Evolutionary conservation across 2,113 vertebrate genomes (phyloP).

Genomic region (Dissostichus mawsoni): DNA sequence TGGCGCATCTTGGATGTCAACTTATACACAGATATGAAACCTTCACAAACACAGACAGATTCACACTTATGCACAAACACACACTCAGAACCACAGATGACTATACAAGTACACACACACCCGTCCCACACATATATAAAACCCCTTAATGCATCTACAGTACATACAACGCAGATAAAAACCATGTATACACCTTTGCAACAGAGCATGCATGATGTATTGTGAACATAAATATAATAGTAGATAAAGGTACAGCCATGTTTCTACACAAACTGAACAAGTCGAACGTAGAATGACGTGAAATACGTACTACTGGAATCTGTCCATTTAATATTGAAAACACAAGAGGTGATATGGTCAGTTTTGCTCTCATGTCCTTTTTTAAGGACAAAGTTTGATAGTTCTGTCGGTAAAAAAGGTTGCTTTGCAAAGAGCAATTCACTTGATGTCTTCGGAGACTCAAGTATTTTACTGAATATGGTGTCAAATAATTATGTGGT

Average conservation of each 20-base stretch:
- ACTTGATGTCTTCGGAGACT: background rate
- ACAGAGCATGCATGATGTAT: background rate
- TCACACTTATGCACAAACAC: background rate
- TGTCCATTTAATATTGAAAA: background rate
- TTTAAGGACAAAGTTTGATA: background rate
- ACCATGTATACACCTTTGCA: background rate
- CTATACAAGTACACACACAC: background rate
- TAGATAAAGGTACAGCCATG: background rate
- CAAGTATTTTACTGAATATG: background rate
- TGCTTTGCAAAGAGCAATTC: background rate
- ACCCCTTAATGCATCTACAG: background rate
- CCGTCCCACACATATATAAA: background rate
- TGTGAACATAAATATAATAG: background rate
- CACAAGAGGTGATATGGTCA: background rate
- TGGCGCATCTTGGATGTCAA: slow-evolving; percentile 12
- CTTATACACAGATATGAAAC: slow-evolving; percentile 4
- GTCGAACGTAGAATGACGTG: too few relatives aligned
- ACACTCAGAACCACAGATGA: background rate
- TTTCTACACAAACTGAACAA: background rate
- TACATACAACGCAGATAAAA: background rate
- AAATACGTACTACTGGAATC: background rate
- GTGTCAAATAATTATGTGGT: background rate
- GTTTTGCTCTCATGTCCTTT: background rate
- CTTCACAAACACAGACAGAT: background rate
- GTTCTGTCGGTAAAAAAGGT: background rate